phyloP scores from a whole-genome alignment of 1,140 invertebrate genomes.

The Planococcus citri region DNA sequence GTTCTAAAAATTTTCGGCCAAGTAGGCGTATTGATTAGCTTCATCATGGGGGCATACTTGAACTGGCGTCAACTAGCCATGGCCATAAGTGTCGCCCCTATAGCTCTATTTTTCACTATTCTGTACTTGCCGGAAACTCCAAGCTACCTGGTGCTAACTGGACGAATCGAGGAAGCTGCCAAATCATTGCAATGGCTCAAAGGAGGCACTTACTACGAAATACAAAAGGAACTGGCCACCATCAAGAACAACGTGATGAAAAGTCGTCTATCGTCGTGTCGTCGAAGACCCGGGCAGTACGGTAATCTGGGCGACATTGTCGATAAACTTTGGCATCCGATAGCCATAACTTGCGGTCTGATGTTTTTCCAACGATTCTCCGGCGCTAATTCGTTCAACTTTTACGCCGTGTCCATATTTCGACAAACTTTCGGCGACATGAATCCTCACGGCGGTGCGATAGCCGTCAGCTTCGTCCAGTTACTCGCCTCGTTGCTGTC shows the following conservation, averaged over 20 bases:
- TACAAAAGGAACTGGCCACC: constrained; percentile 51
- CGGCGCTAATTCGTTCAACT: constrained; percentile 67
- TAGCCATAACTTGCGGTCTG: constrained; percentile 63
- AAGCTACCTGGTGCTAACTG: constrained; percentile 57
- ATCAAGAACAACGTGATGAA: constrained; percentile 50
- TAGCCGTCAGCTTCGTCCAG: constrained; percentile 63
- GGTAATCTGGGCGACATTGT: constrained; percentile 40
- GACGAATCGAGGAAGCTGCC: constrained; percentile 61
- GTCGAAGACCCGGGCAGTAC: constrained; percentile 21
- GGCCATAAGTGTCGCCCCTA: constrained; percentile 57
- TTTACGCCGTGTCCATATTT: constrained; percentile 69
- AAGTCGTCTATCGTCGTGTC: constrained; percentile 23
- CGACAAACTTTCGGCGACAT: constrained; percentile 60
- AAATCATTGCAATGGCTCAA: constrained; percentile 60
- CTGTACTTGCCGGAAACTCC: constrained; percentile 72
- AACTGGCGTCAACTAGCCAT: constrained; percentile 68
- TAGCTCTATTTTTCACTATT: constrained; percentile 49
- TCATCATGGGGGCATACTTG: constrained; percentile 62
- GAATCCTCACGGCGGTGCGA: constrained; percentile 68
- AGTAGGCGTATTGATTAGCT: constrained; percentile 67
- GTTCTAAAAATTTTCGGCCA: constrained; percentile 73
- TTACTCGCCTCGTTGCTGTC: constrained; percentile 62
- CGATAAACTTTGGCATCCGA: constrained; percentile 47
- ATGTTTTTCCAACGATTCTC: constrained; percentile 77
- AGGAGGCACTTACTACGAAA: constrained; percentile 49